Evolutionary conservation across 2,113 vertebrate genomes (phyloP), one percentile per base, ranked within the genome.

Genomic region (Psettodes erumei): DNA sequence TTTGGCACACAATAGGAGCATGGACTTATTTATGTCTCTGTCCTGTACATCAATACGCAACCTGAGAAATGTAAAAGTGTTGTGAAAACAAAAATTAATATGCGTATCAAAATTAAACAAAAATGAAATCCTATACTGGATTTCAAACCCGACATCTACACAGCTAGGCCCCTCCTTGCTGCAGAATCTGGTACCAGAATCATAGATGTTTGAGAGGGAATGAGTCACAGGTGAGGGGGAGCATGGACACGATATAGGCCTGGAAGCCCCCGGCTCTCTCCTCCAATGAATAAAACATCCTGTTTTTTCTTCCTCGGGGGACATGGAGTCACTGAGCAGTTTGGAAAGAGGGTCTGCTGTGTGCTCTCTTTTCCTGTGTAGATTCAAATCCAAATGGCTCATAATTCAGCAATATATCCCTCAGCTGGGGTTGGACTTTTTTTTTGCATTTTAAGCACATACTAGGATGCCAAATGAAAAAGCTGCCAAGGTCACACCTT

Each of bases 171-270:
- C 79, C 81, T 87, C 79, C 75, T 67, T 79, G 73, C 66, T 79
- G 88, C 83, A 84, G 72, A 47, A 69, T 78, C 65, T 53, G 56
- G 53, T 79, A 80, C 40, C 42, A 84, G 71, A 77, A 61, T 35
- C 63, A 55, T 77, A 67, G 72, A 60, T 81, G 35, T 71, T 83
- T 62, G 79, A 75, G 85, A 82, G 71, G 81, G 75, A 89, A 75
- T 93, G 91, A 93, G 88, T 93, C 92, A 93, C 89, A 90, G 69
- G 86, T 90, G 89, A 90, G 85, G 82, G 68, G 79, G 86, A 83
- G 79, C 84, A 83, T 18, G 53, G 59, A 71, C 61, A 77, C 25
- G 53, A 79, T 60, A 40, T 56, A 40, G 68, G 71, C 45, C 64
- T 82, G 68, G 72, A 73, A 84, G 82, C 53, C 54, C 64, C 53